Conservation (phyloP, 2,113 vertebrate genomes). For the Pagrus major region DNA sequence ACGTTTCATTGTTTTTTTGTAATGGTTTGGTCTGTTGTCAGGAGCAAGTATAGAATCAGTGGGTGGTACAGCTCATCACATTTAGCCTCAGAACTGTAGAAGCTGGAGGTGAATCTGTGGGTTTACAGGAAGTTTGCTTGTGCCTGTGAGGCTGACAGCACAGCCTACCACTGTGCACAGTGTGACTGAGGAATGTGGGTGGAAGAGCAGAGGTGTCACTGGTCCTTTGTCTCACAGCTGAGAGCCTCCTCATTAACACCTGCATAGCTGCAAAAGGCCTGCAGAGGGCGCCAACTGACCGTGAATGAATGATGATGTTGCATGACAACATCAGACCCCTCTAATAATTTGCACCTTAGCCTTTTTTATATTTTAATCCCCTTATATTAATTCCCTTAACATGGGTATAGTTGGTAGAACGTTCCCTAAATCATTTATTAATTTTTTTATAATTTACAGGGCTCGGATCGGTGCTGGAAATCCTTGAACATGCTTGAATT, state of each 20-base stretch:
- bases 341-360: neutral
- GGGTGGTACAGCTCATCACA: neutral
- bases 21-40: neutral
- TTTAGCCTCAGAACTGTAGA: neutral
- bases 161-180: slow-evolving; percentile 28
- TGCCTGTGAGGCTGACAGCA: slow-evolving; percentile 6
- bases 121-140: neutral
- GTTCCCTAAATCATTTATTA: neutral
- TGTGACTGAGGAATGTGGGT: slow-evolving; percentile 46
- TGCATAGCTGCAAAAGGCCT: slow-evolving; percentile 37
- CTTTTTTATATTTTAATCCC: neutral
- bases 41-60: neutral
- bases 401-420: neutral
- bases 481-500: too few relatives aligned
- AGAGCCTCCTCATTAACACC: slow-evolving; percentile 18
- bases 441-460: neutral
- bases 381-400: neutral
- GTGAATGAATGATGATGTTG: neutral
- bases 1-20: slow-evolving; percentile 2
- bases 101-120: neutral
- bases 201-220: slow-evolving; percentile 12
- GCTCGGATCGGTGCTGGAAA: too few relatives aligned
- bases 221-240: neutral
- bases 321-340: neutral
- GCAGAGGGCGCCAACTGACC: slow-evolving; percentile 62